Conservation (phyloP, 2,888 invertebrate genomes). For the Himalopsyche kuldschensis region DNA sequence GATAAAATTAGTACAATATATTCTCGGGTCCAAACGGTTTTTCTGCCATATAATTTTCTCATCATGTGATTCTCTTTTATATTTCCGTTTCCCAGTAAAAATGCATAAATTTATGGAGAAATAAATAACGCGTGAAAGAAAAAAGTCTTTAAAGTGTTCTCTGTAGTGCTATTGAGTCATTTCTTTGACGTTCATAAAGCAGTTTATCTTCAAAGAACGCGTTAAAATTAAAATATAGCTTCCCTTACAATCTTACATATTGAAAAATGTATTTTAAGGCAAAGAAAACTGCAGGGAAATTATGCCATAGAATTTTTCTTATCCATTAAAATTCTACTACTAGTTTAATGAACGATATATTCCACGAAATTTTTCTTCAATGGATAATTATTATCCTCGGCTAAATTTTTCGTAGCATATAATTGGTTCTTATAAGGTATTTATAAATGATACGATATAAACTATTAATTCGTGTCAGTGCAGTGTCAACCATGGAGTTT, state of each 20-base stretch:
- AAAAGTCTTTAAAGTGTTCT: not conserved
- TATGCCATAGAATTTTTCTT: not conserved
- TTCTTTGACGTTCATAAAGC: not conserved
- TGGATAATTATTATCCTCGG: too few relatives aligned
- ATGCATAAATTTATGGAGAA: not conserved
- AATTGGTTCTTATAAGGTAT: too few relatives aligned
- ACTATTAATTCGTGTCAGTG: too few relatives aligned
- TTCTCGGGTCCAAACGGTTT: too few relatives aligned
- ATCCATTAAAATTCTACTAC: not conserved
- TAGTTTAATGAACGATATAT: too few relatives aligned
- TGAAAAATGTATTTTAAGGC: not conserved
- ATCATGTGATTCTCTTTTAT: too few relatives aligned
- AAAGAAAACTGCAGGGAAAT: not conserved
- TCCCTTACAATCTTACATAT: not conserved
- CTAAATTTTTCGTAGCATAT: too few relatives aligned
- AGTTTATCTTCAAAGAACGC: constrained; percentile 11
- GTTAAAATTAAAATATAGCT: constrained; percentile 3
- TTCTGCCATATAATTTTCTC: too few relatives aligned
- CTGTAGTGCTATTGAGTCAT: not conserved
- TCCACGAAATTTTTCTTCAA: too few relatives aligned
- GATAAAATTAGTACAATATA: too few relatives aligned
- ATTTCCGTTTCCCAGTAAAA: not conserved
- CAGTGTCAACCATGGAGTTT: too few relatives aligned
- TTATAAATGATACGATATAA: too few relatives aligned
- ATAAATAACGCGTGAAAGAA: not conserved